These are phyloP conservation scores for Ruditapes philippinarum DNA, from an alignment of 1,140 invertebrate genomes.

Conservation along the genomic window DNA sequence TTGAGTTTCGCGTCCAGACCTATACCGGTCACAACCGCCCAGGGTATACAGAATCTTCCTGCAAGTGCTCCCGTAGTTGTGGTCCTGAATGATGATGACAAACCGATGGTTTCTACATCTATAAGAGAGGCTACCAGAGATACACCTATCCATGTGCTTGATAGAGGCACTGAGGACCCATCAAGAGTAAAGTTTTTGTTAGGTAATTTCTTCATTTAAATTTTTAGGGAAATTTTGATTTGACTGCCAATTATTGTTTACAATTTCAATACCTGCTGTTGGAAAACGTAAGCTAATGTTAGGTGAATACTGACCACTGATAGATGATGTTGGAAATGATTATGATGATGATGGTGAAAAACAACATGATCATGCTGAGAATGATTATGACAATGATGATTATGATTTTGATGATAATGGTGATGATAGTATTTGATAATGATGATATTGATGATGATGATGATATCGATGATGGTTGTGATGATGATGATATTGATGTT, in stretches of 20 bases:
- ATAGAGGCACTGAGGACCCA: background rate
- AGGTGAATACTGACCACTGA: no score
- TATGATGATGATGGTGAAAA: background rate
- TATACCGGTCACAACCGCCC: background rate
- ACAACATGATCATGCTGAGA: background rate
- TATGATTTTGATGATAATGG: conserved; percentile 35
- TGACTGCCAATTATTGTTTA: no score
- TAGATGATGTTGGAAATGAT: no score
- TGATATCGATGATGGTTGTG: background rate
- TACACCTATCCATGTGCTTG: background rate
- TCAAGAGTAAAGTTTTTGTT: conserved; percentile 37
- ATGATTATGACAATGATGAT: conserved; percentile 18
- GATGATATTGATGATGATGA: background rate
- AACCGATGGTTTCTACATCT: conserved; percentile 61
- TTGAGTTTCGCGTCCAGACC: background rate
- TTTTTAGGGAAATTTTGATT: no score
- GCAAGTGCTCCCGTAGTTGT: conserved; percentile 40
- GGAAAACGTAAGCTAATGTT: no score
- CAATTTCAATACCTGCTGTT: no score
- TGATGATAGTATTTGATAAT: background rate
- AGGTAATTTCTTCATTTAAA: no score
- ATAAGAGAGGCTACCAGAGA: conserved; percentile 10
- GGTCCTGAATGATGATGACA: conserved; percentile 34
- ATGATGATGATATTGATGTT: background rate
- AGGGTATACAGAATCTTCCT: background rate